Evolutionary conservation across 2,797 vertebrate genomes (phyloP).

Genomic region (Leucoraja ocellata): DNA sequence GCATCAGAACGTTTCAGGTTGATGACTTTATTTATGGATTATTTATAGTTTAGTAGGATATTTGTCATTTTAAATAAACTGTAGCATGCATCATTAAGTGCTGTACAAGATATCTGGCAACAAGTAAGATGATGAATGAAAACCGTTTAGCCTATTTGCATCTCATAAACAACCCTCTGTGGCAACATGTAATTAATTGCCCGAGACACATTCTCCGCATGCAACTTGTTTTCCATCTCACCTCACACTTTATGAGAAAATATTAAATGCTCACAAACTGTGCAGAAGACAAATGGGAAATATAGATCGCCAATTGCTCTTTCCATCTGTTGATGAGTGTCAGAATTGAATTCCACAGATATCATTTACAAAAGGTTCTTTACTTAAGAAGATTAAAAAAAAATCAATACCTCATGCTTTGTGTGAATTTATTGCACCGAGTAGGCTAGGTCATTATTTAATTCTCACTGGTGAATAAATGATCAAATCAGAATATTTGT

Average conservation of each 20-base stretch:
- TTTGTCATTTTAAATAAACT: not conserved
- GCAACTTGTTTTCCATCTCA: not conserved
- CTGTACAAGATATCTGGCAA: not conserved
- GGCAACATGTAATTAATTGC: not conserved
- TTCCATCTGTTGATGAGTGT: not conserved
- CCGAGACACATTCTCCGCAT: not conserved
- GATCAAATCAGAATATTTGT: not conserved
- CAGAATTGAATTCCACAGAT: not conserved
- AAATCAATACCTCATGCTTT: constrained; percentile 3
- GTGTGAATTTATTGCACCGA: not conserved
- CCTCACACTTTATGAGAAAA: not conserved
- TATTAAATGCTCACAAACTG: not conserved
- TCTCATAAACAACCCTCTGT: not conserved
- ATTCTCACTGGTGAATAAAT: not conserved
- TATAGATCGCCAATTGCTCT: constrained; percentile 1
- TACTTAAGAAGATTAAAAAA: not conserved
- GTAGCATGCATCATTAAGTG: not conserved
- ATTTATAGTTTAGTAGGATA: too few relatives aligned
- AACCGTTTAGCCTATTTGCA: not conserved
- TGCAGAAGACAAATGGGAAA: not conserved
- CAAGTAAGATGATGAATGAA: not conserved
- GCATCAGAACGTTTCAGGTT: not conserved
- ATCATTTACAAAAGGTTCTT: not conserved
- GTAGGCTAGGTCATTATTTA: not conserved
- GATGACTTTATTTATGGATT: not conserved